Evolutionary conservation across 1,140 invertebrate species (phyloP), one percentile per base, ranked within the genome.

Genomic region (Hylyphantes graminicola): DNA sequence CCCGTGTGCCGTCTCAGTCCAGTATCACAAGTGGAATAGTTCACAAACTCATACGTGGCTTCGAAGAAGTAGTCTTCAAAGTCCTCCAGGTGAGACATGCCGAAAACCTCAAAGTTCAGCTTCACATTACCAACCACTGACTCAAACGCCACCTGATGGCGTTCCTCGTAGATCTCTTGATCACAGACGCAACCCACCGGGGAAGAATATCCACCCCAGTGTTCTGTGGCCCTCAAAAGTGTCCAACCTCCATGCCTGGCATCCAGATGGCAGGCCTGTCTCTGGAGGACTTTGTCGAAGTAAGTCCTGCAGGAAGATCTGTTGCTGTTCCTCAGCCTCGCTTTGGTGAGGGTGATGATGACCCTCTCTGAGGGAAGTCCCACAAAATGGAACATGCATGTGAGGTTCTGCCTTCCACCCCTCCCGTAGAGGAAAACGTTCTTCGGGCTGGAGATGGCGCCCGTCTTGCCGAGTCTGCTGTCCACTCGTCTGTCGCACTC

Each of bases 1-100:
- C 85, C 85, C 17, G 59, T 76, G 7, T 85, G 79, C 21, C 82
- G 63, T 7, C 74, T 61, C 15, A 86, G 63, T 12, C 81, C 85
- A 51, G 59, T 76, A 17, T 90, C 74, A 93, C 92, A 85, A 11
- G 21, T 21, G 9, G 76, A 74, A 57, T 65, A 67, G 87, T 94
- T 93, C 0, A 95, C 91, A 87, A 96, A 96, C 88, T 96, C 94
- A 87, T 93, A 95, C 21, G 92, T 93, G 19, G 94, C 95, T 89
- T 96, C 94, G 88, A 97, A 96, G 81, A 93, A 94, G 57, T 96
- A 92, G 79, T 94, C 94, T 70, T 94, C 92, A 88, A 94, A 96
- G 90, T 97, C 96, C 87, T 96, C 95, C 6, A 93, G 90, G 0
- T 94, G 92, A 68, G 93, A 93, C 96, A 97, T 97, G 7, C 74